These are phyloP conservation scores for Oreonectes daqikongensis DNA, from an alignment of 2,797 vertebrate genomes.

Conservation along the genomic window DNA sequence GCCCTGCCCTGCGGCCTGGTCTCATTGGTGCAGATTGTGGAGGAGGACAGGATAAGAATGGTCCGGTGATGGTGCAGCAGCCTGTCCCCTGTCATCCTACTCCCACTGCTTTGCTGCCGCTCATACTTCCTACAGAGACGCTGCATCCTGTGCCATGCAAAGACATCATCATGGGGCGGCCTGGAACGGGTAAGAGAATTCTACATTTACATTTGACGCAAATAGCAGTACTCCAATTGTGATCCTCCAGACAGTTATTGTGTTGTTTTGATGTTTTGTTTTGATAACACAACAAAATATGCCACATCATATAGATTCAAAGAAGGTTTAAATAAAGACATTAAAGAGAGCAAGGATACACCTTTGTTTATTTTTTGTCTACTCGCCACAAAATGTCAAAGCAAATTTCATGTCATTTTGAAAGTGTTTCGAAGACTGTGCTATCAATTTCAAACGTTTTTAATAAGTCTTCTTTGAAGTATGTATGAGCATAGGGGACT, in stretches of 20 bases:
- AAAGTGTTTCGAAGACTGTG: background rate
- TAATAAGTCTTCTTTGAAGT: background rate
- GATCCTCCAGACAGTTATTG: background rate
- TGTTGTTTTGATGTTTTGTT: background rate
- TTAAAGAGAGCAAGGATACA: background rate
- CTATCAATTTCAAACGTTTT: background rate
- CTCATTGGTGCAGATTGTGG: conserved; percentile 62
- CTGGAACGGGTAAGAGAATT: conserved; percentile 87
- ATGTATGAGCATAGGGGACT: background rate
- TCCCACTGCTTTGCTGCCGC: conserved; percentile 88
- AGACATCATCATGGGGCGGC: conserved; percentile 93
- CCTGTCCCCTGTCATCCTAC: conserved; percentile 91
- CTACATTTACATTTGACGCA: conserved; percentile 10
- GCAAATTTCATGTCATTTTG: background rate
- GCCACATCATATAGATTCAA: background rate
- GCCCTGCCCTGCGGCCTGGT: conserved; percentile 65
- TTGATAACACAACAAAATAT: background rate
- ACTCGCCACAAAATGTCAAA: background rate
- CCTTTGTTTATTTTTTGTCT: background rate
- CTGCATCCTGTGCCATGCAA: conserved; percentile 88
- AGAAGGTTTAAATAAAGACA: background rate
- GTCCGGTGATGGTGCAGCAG: conserved; percentile 82
- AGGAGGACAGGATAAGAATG: conserved; percentile 67
- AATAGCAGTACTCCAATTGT: background rate
- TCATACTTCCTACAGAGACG: conserved; percentile 87